Percentiles rank a stretch among this genome's conserved stretches.
Conservation (phyloP, 1,140 invertebrate species). For the Hyphantria cunea region DNA sequence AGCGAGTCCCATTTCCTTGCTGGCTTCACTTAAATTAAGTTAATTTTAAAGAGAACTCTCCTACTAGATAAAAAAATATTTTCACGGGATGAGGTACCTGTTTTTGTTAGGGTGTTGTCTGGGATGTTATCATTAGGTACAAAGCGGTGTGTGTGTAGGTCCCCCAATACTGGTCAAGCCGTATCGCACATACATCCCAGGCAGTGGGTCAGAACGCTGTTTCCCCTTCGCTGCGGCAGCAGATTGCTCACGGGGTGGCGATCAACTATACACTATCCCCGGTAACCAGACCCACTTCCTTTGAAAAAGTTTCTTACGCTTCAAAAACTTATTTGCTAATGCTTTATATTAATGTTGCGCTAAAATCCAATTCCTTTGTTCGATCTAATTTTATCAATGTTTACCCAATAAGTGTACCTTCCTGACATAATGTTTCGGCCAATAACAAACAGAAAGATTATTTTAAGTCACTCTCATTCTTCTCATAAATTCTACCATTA, state of each 20-base stretch:
- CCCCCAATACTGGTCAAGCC: conserved; percentile 84
- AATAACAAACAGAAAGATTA: no score
- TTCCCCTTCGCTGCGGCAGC: conserved; percentile 82
- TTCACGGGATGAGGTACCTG: not conserved
- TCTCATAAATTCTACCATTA: no score
- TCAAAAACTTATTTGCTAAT: conserved; percentile 60
- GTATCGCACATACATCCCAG: conserved; percentile 82
- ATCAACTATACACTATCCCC: conserved; percentile 83
- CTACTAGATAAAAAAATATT: not conserved
- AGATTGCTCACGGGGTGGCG: conserved; percentile 72
- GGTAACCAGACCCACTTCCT: conserved; percentile 69
- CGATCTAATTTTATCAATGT: conserved; percentile 1
- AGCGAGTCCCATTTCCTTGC: not conserved
- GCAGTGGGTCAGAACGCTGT: conserved; percentile 80
- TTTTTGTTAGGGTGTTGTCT: conserved; percentile 2
- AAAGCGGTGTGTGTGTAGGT: conserved; percentile 67
- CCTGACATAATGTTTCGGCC: no score
- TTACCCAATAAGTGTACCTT: not conserved
- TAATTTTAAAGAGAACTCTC: not conserved
- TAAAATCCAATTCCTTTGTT: conserved; percentile 35
- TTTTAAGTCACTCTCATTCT: no score
- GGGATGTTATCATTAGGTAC: conserved; percentile 37
- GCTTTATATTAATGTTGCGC: conserved; percentile 50
- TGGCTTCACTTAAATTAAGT: not conserved
- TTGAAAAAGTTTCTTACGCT: conserved; percentile 52